Evolutionary conservation across 2,113 vertebrate genomes (phyloP).

Genomic region (Pygoscelis antarcticus): DNA sequence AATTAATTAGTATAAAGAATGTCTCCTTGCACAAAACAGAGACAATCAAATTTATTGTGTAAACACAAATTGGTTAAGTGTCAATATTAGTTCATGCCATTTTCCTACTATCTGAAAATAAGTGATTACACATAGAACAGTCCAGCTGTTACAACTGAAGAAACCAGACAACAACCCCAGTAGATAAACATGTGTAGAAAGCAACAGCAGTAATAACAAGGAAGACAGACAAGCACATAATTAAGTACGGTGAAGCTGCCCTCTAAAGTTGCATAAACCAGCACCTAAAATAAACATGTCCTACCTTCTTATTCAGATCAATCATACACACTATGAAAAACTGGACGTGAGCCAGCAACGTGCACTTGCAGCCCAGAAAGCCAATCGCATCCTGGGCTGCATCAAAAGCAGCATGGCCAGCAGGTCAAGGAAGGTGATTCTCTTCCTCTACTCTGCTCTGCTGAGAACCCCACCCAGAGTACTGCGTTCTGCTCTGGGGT

Average conservation of each 20-base stretch:
- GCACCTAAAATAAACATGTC: neutral
- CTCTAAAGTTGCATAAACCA: neutral
- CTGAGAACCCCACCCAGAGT: neutral
- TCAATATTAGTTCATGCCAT: neutral
- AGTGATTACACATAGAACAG: neutral
- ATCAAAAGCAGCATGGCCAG: neutral
- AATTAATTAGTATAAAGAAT: neutral
- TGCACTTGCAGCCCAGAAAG: neutral
- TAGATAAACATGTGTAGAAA: neutral
- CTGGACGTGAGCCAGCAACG: accelerated
- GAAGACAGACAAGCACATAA: neutral
- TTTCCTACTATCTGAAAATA: neutral
- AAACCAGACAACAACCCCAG: neutral
- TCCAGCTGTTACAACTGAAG: neutral
- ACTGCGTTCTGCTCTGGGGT: neutral
- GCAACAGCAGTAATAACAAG: neutral
- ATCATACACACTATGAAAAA: neutral
- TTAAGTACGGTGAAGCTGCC: neutral
- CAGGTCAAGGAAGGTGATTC: neutral
- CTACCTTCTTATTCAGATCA: neutral
- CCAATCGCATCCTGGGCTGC: neutral
- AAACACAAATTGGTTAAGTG: neutral
- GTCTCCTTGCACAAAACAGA: neutral
- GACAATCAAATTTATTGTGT: neutral
- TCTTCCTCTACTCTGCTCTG: neutral